Evolutionary conservation across 2,888 invertebrate species (phyloP), one percentile per base, ranked within the genome.

Genomic region (Watsonalla binaria): DNA sequence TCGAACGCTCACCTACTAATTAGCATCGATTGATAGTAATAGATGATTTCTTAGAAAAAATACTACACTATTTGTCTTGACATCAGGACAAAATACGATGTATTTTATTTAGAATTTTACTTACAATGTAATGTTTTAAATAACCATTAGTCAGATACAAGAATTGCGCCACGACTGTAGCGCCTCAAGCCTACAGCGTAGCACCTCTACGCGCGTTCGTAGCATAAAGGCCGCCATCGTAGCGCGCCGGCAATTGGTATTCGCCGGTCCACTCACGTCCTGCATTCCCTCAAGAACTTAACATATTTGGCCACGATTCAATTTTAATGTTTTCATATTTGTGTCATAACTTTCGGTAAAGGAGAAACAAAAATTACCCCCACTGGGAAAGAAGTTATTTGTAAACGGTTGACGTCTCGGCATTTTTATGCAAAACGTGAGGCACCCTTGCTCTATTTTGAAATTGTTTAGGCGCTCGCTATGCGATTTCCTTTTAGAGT

Each of bases 271-370:
- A 78, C 74, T 70, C 72, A 11, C 49, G 68, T 72, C 73, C 76
- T 72, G 72, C 76, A 80, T 82, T 79, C 80, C 74, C 75, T 76
- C 66, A 70, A 79, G 64, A 82, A 82, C 76, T 82, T 83, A 84
- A 84, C 84, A 86, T 84, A 86, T 86, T 88, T 89, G 86, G 84
- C 86, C 68, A 72, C 77, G 78, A 81, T 86, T 89, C 84, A 89
- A 90, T 87, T 86, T 84, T 82, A 86, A 86, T 88, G 80, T 84
- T 84, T 86, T 83, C 83, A 84, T 82, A 86, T 83, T 86, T 85
- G 79, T 84, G 84, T 83, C 83, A 84, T 85, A 87, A 86, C 80
- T 86, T 86, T 82, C 69, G 64, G 78, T 77, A 78, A 83, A 85
- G 77, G 78, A 76, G 78, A 84, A 83, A 86, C 79, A 84, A 86